Evolutionary conservation across 1,140 invertebrate genomes (phyloP).

Genomic region (Brachionus plicatilis): DNA sequence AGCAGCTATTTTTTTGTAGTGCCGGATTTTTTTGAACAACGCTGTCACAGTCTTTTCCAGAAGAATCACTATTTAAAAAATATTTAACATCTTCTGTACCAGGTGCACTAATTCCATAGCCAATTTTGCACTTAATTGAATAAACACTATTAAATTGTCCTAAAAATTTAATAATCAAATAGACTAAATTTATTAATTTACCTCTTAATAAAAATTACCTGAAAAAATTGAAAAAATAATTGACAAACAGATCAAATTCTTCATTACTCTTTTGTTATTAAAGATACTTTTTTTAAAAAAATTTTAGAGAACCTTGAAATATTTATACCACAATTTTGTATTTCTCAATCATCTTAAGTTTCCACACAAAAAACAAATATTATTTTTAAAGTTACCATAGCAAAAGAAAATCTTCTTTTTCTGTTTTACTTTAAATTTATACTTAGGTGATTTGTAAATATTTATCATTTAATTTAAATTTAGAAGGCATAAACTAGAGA

Average conservation of each 20-base stretch:
- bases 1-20: not conserved
- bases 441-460: not conserved
- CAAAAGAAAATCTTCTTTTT: not conserved
- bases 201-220: not conserved
- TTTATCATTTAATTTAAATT: not conserved
- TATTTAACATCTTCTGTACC: not conserved
- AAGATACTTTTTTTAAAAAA: too few species aligned
- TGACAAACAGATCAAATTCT: not conserved
- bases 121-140: not conserved
- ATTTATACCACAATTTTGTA: not conserved
- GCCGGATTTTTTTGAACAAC: not conserved
- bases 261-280: not conserved
- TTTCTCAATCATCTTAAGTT: not conserved
- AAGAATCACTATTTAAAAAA: not conserved
- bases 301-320: not conserved
- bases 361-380: not conserved
- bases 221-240: not conserved
- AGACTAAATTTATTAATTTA: too few species aligned
- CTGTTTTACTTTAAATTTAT: not conserved
- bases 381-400: not conserved
- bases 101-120: not conserved
- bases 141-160: not conserved
- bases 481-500: not conserved
- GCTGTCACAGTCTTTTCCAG: not conserved
- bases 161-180: not conserved